phyloP scores from a whole-genome alignment of 2,113 vertebrate genomes.

The Strix aluco region DNA sequence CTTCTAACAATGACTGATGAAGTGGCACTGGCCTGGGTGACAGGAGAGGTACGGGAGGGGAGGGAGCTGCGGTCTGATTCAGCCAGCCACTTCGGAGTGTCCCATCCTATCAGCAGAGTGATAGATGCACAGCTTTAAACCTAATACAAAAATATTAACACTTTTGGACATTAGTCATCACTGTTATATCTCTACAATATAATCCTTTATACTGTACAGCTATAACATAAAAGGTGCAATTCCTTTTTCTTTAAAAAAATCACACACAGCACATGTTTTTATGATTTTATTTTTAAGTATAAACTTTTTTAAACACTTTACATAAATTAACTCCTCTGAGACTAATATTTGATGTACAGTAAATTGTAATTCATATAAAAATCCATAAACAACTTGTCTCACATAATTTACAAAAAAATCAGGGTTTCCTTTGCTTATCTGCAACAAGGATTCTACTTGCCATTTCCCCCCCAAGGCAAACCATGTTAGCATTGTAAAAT shows the following conservation, averaged over 20 bases:
- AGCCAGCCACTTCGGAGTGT: constrained; percentile 62
- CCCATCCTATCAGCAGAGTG: constrained; percentile 67
- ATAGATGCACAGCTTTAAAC: constrained; percentile 76
- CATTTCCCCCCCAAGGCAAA: constrained; percentile 76
- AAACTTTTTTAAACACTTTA: constrained; percentile 98
- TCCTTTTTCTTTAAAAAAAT: constrained; percentile 79
- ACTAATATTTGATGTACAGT: constrained; percentile 99
- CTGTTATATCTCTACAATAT: constrained; percentile 87
- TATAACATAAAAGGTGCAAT: constrained; percentile 86
- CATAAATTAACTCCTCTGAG: constrained; percentile 99
- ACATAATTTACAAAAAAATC: constrained; percentile 97
- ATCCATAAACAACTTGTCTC: constrained; percentile 93
- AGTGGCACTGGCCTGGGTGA: constrained; percentile 61
- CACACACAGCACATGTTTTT: constrained; percentile 86
- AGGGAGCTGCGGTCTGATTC: constrained; percentile 42
- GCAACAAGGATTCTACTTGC: constrained; percentile 85
- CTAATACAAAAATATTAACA: constrained; percentile 87
- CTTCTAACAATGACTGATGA: constrained; percentile 59
- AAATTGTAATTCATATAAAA: constrained; percentile 96
- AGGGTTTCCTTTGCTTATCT: constrained; percentile 88
- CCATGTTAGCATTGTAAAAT: constrained; percentile 79
- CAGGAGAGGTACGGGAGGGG: constrained; percentile 3
- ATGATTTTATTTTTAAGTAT: constrained; percentile 95
- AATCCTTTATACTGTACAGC: constrained; percentile 84
- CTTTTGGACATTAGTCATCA: constrained; percentile 80